Percentiles rank a stretch among this genome's conserved stretches.
Evolutionary conservation across 2,113 vertebrate genomes (phyloP).

Genomic region (Orientallactaga bullata): DNA sequence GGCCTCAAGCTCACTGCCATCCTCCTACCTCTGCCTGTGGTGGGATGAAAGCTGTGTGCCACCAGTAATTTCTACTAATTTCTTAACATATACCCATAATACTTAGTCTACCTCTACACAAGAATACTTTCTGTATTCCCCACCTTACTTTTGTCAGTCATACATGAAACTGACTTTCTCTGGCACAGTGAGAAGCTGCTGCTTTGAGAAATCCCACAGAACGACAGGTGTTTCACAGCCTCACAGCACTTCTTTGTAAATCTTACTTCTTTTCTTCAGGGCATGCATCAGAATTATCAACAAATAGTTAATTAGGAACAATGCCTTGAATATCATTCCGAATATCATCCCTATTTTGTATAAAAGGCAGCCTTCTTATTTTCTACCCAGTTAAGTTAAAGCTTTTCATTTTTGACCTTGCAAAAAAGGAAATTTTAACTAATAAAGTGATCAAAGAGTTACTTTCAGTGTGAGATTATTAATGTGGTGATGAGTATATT

Average conservation of each 20-base stretch:
- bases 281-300: constrained; percentile 48
- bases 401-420: constrained; percentile 38
- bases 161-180: constrained; percentile 16
- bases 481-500: background rate
- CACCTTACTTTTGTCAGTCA: background rate
- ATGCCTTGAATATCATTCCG: constrained; percentile 54
- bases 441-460: constrained; percentile 3
- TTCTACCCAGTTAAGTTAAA: background rate
- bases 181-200: background rate
- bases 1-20: too few species aligned
- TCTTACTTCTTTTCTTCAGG: constrained; percentile 32
- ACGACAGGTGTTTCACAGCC: background rate
- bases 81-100: background rate
- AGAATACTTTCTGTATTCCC: background rate
- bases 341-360: constrained; percentile 45
- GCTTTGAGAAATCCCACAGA: background rate
- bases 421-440: constrained; percentile 11
- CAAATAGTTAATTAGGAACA: constrained; percentile 37
- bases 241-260: constrained; percentile 39
- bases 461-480: constrained; percentile 18
- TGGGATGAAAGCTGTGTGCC: too few species aligned
- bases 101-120: constrained; percentile 34
- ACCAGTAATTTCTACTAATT: background rate
- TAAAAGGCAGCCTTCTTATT: constrained; percentile 43
- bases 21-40: too few species aligned